A percentile compares a stretch with the other conserved stretches of the same genome.
These are phyloP conservation scores for Odontothrips loti DNA, from an alignment of 2,888 invertebrate species.

Conservation along the genomic window DNA sequence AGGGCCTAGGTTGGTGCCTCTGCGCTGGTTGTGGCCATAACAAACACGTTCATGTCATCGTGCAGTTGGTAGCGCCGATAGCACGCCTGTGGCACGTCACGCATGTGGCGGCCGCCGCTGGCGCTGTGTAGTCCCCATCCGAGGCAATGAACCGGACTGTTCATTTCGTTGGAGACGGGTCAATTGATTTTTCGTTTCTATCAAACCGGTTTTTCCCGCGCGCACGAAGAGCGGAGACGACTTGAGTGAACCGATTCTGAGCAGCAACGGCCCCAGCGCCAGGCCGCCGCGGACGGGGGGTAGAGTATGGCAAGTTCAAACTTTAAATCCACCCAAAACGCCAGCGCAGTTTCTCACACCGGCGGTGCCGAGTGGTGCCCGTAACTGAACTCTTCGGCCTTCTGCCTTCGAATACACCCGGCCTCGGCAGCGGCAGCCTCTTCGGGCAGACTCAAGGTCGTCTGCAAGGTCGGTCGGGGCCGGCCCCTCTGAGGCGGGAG, in stretches of 20 bases:
- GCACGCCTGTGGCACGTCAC: neutral
- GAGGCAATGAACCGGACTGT: neutral
- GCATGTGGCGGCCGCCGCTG: neutral
- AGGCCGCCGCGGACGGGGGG: neutral
- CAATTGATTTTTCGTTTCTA: neutral
- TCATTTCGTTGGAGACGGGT: neutral
- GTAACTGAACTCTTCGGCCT: no score
- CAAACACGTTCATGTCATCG: neutral
- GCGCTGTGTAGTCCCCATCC: neutral
- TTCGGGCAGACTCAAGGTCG: neutral
- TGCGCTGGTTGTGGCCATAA: neutral
- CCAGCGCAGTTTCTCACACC: no score
- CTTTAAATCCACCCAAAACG: no score
- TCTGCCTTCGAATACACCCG: no score
- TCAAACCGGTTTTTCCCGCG: neutral
- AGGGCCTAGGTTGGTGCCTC: no score
- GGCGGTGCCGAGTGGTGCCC: no score
- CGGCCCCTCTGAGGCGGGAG: neutral
- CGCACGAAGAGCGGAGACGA: neutral
- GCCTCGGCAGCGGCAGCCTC: neutral
- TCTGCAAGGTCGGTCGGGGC: neutral
- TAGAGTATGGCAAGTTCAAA: no score
- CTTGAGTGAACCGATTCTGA: neutral
- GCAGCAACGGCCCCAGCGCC: neutral
- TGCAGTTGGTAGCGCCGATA: neutral